Evolutionary conservation across 2,888 invertebrate genomes (phyloP).

Genomic region (Steinernema hermaphroditum): DNA sequence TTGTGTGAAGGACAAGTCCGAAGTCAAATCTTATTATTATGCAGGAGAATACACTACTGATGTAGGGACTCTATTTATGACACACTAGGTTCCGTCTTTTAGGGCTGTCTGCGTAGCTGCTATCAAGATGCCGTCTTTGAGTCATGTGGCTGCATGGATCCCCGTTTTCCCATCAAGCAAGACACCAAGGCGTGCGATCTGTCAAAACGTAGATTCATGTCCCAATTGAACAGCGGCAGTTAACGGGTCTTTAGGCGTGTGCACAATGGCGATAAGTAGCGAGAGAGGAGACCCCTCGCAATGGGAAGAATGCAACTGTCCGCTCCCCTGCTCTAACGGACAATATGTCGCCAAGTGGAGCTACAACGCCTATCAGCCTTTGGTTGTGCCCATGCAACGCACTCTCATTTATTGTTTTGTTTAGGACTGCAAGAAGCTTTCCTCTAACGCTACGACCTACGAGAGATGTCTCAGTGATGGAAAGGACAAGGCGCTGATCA

Average conservation of each 20-base stretch:
- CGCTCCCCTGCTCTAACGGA: constrained; percentile 38
- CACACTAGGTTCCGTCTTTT: background rate
- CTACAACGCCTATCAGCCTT: background rate
- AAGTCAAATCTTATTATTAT: constrained; percentile 45
- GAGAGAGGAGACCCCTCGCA: constrained; percentile 36
- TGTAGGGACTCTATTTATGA: constrained; percentile 25
- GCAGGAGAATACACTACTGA: constrained; percentile 41
- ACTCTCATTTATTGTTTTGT: too few species aligned
- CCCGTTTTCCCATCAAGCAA: constrained; percentile 37
- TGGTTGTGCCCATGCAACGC: constrained; percentile 11
- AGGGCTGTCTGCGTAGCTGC: constrained; percentile 43
- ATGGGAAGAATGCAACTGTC: constrained; percentile 40
- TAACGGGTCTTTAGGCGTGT: too few species aligned
- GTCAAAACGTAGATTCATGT: constrained; percentile 36
- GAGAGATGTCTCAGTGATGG: background rate
- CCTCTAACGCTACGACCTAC: background rate
- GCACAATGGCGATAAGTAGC: too few species aligned
- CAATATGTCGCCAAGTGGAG: constrained; percentile 20
- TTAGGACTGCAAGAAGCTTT: too few species aligned
- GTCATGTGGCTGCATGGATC: constrained; percentile 41
- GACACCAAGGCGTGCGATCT: constrained; percentile 33
- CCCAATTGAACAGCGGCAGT: too few species aligned
- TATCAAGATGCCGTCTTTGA: constrained; percentile 41
- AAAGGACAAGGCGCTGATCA: constrained; percentile 24
- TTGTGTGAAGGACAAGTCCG: constrained; percentile 35